Percentiles rank a stretch among this genome's conserved stretches.
Evolutionary conservation across 2,888 invertebrate genomes (phyloP).

Genomic region (Eupithecia tripunctaria): DNA sequence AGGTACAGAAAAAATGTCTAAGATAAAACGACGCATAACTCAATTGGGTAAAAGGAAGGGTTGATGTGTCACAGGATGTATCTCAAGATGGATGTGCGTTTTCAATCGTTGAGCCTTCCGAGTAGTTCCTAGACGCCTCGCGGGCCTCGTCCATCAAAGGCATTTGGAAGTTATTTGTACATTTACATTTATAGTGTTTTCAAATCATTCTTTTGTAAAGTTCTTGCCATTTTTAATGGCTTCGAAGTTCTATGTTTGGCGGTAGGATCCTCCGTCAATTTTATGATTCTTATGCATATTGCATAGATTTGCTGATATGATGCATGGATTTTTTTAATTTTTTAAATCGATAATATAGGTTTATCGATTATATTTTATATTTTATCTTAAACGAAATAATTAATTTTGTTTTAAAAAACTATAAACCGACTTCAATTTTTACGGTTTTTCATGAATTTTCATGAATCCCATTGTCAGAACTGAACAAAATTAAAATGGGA

Average conservation of each 20-base stretch:
- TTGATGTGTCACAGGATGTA: conserved; percentile 7
- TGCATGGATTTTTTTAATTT: no score
- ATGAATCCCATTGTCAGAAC: no score
- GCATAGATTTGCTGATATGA: no score
- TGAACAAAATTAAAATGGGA: no score
- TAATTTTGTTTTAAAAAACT: no score
- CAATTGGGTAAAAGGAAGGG: conserved; percentile 9
- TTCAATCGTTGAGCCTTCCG: conserved; percentile 14
- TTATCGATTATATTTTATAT: no score
- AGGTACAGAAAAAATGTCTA: neutral
- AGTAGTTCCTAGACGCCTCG: neutral
- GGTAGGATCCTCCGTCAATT: no score
- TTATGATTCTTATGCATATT: no score
- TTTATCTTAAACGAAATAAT: no score
- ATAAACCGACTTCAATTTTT: no score
- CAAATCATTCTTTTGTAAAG: neutral
- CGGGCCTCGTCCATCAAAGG: conserved; percentile 20
- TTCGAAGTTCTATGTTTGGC: neutral
- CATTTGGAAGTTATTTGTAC: conserved; percentile 3
- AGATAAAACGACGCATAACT: neutral
- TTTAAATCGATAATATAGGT: no score
- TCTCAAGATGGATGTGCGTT: conserved; percentile 17
- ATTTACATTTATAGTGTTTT: conserved; percentile 20
- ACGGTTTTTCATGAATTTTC: no score
- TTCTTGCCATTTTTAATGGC: neutral